Conservation (phyloP, 2,113 vertebrate species). For the Rhipidura dahli region DNA sequence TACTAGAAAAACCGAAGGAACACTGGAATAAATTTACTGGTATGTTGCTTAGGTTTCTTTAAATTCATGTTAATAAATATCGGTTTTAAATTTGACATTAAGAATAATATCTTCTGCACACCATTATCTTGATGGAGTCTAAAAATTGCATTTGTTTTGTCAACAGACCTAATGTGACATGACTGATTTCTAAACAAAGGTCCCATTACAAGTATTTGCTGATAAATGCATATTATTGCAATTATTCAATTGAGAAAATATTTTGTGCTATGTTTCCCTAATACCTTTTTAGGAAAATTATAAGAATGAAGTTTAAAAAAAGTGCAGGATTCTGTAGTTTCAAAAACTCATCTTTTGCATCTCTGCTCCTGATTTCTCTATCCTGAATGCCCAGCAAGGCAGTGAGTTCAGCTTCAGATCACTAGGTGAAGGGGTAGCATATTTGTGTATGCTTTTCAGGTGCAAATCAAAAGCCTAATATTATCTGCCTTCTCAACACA, state of each 20-base stretch:
- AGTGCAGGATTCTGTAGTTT: neutral
- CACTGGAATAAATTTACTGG: neutral
- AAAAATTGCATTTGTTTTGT: neutral
- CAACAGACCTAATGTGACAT: neutral
- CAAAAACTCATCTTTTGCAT: neutral
- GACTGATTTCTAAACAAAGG: neutral
- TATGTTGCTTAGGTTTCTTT: neutral
- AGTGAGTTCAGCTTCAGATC: neutral
- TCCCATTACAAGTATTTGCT: neutral
- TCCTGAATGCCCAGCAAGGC: neutral
- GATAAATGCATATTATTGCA: neutral
- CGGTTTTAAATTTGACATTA: neutral
- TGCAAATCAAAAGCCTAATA: neutral
- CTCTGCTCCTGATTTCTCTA: neutral
- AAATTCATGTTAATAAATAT: neutral
- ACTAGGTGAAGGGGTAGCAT: neutral
- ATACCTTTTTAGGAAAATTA: neutral
- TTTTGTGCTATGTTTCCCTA: neutral
- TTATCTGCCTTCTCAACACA: neutral
- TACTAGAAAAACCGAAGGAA: neutral
- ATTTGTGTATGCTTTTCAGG: neutral
- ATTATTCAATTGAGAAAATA: neutral
- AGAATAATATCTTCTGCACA: neutral
- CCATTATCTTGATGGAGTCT: neutral
- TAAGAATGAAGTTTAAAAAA: neutral